Conservation (phyloP, 30 jellyfish, hydroid and myxozoan genomes). For the Mastigias papua region DNA sequence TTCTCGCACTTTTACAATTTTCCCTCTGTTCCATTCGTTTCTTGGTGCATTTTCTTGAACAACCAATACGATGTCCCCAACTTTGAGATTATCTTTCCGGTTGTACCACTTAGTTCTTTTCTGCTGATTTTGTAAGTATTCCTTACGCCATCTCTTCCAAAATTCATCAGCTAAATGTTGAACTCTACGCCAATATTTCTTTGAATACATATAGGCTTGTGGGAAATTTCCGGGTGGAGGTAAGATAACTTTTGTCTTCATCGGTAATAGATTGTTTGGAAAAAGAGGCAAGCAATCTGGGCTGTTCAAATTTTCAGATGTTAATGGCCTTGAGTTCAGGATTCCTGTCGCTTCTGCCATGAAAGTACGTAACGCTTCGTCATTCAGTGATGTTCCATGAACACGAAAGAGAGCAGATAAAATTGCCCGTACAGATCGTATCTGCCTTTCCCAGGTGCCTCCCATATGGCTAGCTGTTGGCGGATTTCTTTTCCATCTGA, state of each 20-base stretch:
- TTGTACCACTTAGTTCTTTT: conserved; percentile 19
- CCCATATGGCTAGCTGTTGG: conserved; percentile 60
- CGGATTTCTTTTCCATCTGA: neutral
- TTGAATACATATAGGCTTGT: conserved; percentile 5
- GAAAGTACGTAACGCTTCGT: conserved; percentile 5
- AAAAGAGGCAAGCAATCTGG: conserved; percentile 5
- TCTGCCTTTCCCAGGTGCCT: conserved; percentile 58
- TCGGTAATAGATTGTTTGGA: conserved; percentile 22
- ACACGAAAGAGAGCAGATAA: neutral
- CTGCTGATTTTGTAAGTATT: conserved; percentile 30
- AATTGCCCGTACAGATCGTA: conserved; percentile 27
- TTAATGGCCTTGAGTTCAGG: neutral
- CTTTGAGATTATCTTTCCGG: neutral
- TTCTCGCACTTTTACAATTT: conserved; percentile 10
- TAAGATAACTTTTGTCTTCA: conserved; percentile 12
- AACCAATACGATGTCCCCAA: conserved; percentile 10
- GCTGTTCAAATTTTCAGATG: conserved; percentile 2
- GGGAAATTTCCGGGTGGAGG: conserved; percentile 40
- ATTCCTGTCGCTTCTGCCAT: conserved; percentile 3
- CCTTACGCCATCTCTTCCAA: conserved; percentile 55
- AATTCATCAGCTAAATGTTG: conserved; percentile 14
- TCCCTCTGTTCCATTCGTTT: conserved; percentile 43
- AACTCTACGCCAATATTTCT: neutral
- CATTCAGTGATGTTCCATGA: neutral
- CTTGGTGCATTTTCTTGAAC: conserved; percentile 32